phyloP scores from a whole-genome alignment of 2,113 vertebrate species.

The Mixornis gularis region DNA sequence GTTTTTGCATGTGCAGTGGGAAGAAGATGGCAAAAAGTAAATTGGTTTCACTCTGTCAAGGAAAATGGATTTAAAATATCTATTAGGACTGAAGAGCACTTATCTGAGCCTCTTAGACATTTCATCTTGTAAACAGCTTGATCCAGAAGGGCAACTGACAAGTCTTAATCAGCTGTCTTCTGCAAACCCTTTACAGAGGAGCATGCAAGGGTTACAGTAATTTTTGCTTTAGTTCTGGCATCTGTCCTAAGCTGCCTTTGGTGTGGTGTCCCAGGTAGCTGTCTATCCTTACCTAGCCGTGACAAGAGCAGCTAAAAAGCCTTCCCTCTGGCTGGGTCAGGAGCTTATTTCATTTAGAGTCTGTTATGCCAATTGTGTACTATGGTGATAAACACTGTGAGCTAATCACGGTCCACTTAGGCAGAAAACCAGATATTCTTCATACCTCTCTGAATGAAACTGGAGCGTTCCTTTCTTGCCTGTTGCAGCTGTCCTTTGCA shows the following conservation, averaged over 20 bases:
- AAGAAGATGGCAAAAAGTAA: background rate
- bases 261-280: background rate
- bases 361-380: background rate
- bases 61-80: constrained; percentile 9
- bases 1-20: background rate
- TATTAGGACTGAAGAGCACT: background rate
- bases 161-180: background rate
- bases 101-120: background rate
- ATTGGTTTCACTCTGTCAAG: background rate
- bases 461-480: background rate
- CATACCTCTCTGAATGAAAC: background rate
- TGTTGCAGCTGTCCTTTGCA: background rate
- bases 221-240: background rate
- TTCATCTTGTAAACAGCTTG: background rate
- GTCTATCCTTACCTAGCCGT: background rate
- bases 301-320: background rate
- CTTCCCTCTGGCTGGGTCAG: background rate
- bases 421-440: background rate
- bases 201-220: background rate
- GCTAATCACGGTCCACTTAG: background rate
- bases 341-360: background rate
- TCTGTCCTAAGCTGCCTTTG: background rate
- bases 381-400: background rate
- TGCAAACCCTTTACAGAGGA: background rate
- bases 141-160: background rate